phyloP scores from a whole-genome alignment of 2,888 invertebrate genomes.

The Papilio demoleus region DNA sequence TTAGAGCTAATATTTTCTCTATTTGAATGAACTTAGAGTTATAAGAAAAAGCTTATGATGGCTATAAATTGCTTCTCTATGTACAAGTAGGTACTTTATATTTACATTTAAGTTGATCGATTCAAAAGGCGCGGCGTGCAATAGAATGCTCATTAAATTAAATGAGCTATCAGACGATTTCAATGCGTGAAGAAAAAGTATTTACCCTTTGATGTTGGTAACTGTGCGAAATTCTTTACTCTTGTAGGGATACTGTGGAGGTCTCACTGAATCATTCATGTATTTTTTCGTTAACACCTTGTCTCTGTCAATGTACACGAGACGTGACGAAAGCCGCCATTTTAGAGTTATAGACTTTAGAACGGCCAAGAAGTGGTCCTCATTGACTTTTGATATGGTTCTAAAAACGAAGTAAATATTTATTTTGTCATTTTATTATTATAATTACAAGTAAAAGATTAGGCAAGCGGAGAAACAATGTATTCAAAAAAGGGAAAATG shows the following conservation, averaged over 20 bases:
- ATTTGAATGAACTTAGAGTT: no score
- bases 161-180: constrained; percentile 77
- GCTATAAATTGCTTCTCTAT: no score
- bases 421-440: background rate
- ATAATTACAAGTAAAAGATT: background rate
- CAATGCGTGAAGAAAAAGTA: constrained; percentile 68
- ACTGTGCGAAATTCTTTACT: constrained; percentile 77
- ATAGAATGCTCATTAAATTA: constrained; percentile 73
- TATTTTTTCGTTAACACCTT: constrained; percentile 79
- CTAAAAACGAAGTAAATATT: constrained; percentile 10
- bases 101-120: constrained; percentile 30
- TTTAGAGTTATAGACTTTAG: constrained; percentile 26
- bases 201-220: constrained; percentile 67
- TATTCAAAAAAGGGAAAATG: no score
- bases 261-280: constrained; percentile 82
- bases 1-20: no score
- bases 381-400: constrained; percentile 17
- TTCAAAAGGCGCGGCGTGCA: constrained; percentile 37
- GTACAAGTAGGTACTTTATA: constrained; percentile 4
- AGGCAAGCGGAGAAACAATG: no score
- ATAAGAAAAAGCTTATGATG: no score
- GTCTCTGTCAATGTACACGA: constrained; percentile 76
- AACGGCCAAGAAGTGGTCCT: constrained; percentile 5
- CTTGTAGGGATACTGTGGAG: constrained; percentile 72
- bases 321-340: constrained; percentile 62